These are phyloP conservation scores for Melierax canorus DNA, from an alignment of 2,113 vertebrate genomes.

Conservation along the genomic window DNA sequence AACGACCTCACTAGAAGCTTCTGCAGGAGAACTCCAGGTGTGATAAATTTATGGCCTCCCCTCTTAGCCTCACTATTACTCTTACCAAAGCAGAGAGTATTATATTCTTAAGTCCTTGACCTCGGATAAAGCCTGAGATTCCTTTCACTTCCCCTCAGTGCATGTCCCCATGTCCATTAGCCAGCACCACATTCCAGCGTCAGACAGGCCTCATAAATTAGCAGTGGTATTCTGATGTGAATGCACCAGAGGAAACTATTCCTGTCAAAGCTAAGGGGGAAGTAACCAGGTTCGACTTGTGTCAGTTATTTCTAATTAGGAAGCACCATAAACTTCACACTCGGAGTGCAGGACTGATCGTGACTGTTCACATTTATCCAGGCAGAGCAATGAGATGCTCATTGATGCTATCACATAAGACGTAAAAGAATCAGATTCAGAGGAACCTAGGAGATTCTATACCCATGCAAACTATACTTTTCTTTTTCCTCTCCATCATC, in stretches of 20 bases:
- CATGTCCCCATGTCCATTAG: background rate
- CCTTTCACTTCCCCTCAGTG: background rate
- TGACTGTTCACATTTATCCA: background rate
- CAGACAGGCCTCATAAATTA: slow-evolving; percentile 45
- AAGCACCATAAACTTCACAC: background rate
- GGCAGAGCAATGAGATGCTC: background rate
- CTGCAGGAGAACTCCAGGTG: background rate
- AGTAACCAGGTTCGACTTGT: background rate
- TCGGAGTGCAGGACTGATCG: accelerated
- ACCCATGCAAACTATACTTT: background rate
- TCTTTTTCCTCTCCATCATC: background rate
- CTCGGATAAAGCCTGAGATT: slow-evolving; percentile 2
- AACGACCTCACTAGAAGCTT: background rate
- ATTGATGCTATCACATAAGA: background rate
- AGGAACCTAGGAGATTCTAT: background rate
- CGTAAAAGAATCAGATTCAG: background rate
- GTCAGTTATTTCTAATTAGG: background rate
- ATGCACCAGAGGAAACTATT: background rate
- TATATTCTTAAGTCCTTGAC: slow-evolving; percentile 27
- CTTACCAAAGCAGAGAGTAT: slow-evolving; percentile 8
- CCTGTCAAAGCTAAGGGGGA: background rate
- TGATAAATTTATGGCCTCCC: background rate
- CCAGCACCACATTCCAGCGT: slow-evolving; percentile 33
- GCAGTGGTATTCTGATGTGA: background rate
- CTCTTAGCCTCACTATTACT: background rate